Conservation (phyloP, 2,888 invertebrate genomes). For the Scaptomyza reducta region DNA sequence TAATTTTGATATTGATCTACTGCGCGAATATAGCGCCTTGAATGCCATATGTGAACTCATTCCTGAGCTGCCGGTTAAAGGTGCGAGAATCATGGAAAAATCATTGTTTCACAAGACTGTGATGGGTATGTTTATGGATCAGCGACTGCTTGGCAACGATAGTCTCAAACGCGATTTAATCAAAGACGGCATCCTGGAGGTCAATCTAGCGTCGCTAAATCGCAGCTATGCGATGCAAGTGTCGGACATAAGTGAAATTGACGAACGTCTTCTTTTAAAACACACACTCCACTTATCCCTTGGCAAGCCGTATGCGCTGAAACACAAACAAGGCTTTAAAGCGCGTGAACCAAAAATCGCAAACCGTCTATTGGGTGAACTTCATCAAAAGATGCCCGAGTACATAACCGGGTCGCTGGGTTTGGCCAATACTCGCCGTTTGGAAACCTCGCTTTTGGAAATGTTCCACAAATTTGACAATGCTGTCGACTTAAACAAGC, state of each 20-base stretch:
- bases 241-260: conserved; percentile 59
- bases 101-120: conserved; percentile 52
- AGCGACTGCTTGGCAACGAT: conserved; percentile 57
- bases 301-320: not conserved
- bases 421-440: not conserved
- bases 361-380: conserved; percentile 19
- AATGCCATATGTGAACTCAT: conserved; percentile 41
- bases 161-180: conserved; percentile 50
- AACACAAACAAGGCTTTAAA: not conserved
- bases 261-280: conserved; percentile 56
- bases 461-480: conserved; percentile 32
- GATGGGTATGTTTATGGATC: conserved; percentile 51
- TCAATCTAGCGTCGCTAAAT: conserved; percentile 49
- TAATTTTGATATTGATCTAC: conserved; percentile 31
- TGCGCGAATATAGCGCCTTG: conserved; percentile 46
- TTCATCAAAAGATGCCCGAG: conserved; percentile 37
- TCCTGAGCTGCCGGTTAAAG: conserved; percentile 43
- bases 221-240: conserved; percentile 50
- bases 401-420: conserved; percentile 25
- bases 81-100: conserved; percentile 37
- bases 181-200: conserved; percentile 60
- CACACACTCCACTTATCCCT: not conserved
- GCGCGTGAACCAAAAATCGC: not conserved
- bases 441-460: conserved; percentile 27
- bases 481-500: conserved; percentile 3